Conservation (phyloP, 2,888 invertebrate species). For the Meteorus colon region DNA sequence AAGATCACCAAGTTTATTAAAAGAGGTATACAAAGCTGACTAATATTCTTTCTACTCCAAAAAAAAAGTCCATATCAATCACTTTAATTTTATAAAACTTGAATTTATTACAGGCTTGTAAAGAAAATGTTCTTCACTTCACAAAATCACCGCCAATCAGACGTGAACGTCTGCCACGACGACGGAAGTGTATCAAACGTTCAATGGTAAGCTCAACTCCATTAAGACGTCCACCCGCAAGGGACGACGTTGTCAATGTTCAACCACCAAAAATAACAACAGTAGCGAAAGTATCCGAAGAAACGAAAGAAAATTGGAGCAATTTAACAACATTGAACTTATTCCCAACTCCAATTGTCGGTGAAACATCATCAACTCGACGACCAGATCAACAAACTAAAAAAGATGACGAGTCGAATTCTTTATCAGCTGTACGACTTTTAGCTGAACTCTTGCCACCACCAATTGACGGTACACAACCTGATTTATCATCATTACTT, state of each 20-base stretch:
- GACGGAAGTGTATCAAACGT: slow-evolving; percentile 70
- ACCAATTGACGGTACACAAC: slow-evolving; percentile 60
- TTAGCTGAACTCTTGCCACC: slow-evolving; percentile 66
- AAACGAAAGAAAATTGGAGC: slow-evolving; percentile 71
- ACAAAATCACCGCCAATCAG: slow-evolving; percentile 67
- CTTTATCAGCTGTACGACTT: slow-evolving; percentile 54
- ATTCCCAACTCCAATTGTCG: slow-evolving; percentile 53
- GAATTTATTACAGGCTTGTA: slow-evolving; percentile 65
- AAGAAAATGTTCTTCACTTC: slow-evolving; percentile 71
- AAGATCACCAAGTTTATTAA: slow-evolving; percentile 66
- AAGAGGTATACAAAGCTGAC: slow-evolving; percentile 12
- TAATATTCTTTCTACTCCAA: not conserved
- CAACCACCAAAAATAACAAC: slow-evolving; percentile 58
- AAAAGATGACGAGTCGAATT: slow-evolving; percentile 38
- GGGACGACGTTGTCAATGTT: slow-evolving; percentile 65
- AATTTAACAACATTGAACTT: slow-evolving; percentile 58
- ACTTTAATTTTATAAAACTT: slow-evolving; percentile 42
- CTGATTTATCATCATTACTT: slow-evolving; percentile 75
- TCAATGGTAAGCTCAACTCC: slow-evolving; percentile 71
- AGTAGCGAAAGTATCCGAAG: slow-evolving; percentile 64
- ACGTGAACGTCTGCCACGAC: slow-evolving; percentile 67
- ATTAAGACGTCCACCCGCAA: slow-evolving; percentile 61
- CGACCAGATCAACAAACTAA: not conserved
- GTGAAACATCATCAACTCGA: slow-evolving; percentile 21
- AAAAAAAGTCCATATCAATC: too few species aligned